phyloP scores from a whole-genome alignment of 2,888 invertebrate species.

The Euplexia lucipara region DNA sequence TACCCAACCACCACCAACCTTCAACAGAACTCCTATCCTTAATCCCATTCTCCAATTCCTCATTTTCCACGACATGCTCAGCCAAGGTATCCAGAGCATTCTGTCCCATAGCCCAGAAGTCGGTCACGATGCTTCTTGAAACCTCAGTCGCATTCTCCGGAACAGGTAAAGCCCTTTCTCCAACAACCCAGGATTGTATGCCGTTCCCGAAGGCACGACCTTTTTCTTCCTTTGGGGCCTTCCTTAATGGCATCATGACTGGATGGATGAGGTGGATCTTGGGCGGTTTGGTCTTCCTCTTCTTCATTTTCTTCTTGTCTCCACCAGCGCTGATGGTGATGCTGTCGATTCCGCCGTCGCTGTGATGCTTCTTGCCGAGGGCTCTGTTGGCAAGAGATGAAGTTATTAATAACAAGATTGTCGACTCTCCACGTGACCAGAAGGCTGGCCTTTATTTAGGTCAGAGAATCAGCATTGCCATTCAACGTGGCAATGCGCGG shows the following conservation, averaged over 20 bases:
- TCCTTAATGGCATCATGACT: constrained; percentile 74
- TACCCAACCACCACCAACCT: constrained; percentile 81
- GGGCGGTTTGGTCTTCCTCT: constrained; percentile 81
- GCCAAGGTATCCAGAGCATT: constrained; percentile 81
- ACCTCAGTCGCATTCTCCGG: constrained; percentile 41
- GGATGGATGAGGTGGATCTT: constrained; percentile 85
- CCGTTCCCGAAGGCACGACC: constrained; percentile 79
- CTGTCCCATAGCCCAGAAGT: constrained; percentile 80
- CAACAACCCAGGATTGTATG: constrained; percentile 83
- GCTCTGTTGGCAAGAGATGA: constrained; percentile 70
- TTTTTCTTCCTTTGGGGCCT: constrained; percentile 78
- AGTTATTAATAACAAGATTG: not conserved
- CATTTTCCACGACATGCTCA: constrained; percentile 81
- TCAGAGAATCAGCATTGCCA: too few species aligned
- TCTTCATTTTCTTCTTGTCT: constrained; percentile 82
- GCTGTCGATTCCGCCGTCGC: constrained; percentile 82
- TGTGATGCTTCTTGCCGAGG: constrained; percentile 75
- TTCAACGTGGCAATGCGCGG: too few species aligned
- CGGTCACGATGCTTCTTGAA: constrained; percentile 72
- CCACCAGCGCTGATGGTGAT: constrained; percentile 82
- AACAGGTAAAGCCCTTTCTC: constrained; percentile 62
- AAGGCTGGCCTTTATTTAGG: too few species aligned
- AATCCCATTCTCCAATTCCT: constrained; percentile 81
- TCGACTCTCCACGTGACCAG: too few species aligned
- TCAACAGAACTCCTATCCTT: constrained; percentile 80